Percentiles rank a stretch among this genome's conserved stretches.
phyloP scores from a whole-genome alignment of 2,113 vertebrate genomes.

The Colistium nudipinnis region DNA sequence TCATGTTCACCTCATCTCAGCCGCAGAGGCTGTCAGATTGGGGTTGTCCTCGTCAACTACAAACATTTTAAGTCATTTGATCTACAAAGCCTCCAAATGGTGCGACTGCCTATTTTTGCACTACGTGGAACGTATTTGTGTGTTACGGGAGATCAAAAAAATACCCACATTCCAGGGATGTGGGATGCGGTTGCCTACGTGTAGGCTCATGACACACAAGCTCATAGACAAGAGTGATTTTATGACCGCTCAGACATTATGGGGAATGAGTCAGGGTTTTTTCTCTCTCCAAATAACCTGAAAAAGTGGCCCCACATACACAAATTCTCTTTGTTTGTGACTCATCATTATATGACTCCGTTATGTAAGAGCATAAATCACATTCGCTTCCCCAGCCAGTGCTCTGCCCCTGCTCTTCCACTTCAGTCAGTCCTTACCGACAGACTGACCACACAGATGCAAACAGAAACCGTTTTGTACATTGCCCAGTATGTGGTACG shows the following conservation, averaged over 20 bases:
- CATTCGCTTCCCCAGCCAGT: slow-evolving; percentile 26
- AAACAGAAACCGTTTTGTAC: no score
- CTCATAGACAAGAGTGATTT: slow-evolving; percentile 2
- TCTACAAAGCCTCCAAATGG: not conserved
- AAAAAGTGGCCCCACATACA: not conserved
- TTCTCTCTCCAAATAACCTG: slow-evolving; percentile 18
- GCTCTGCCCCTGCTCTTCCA: slow-evolving; percentile 16
- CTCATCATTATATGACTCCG: slow-evolving; percentile 43
- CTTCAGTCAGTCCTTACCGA: slow-evolving; percentile 28
- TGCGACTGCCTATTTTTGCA: slow-evolving; percentile 12
- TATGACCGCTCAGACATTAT: slow-evolving; percentile 24
- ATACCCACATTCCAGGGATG: slow-evolving; percentile 2
- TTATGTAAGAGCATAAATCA: slow-evolving; percentile 57
- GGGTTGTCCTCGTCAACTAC: not conserved
- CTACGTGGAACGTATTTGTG: not conserved
- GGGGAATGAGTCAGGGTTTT: no score
- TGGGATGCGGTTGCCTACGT: not conserved
- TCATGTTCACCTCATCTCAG: not conserved
- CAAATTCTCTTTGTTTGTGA: slow-evolving; percentile 33
- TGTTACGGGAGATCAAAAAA: slow-evolving; percentile 13
- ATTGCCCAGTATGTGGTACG: not conserved
- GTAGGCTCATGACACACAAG: slow-evolving; percentile 9
- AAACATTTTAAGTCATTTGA: not conserved
- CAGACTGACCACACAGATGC: not conserved
- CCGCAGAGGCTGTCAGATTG: not conserved